phyloP scores from a whole-genome alignment of 2,797 vertebrate genomes.

The Clamator glandarius region DNA sequence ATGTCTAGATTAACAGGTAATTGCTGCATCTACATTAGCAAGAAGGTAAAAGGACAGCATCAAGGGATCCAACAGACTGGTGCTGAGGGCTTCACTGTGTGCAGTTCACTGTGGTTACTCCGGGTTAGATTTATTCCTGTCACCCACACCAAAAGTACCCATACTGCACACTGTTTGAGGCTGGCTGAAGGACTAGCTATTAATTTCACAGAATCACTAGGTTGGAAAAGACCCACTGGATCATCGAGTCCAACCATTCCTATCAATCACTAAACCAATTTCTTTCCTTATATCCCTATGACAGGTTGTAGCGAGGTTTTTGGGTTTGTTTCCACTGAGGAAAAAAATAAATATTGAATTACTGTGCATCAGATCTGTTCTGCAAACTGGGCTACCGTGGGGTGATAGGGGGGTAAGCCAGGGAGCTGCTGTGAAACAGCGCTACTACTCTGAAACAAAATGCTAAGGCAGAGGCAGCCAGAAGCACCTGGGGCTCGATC shows the following conservation, averaged over 20 bases:
- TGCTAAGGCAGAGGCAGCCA: neutral
- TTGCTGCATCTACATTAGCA: constrained; percentile 35
- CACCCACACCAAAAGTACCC: neutral
- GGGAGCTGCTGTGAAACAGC: neutral
- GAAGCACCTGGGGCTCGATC: neutral
- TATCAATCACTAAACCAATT: too few species aligned
- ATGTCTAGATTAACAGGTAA: constrained; percentile 28
- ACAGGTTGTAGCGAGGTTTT: neutral
- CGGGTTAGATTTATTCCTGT: neutral
- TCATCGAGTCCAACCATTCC: too few species aligned
- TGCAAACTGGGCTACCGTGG: neutral
- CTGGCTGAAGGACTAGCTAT: neutral
- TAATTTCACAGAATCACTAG: too few species aligned
- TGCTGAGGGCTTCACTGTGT: neutral
- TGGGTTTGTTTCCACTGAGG: neutral
- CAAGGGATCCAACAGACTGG: neutral
- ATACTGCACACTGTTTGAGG: neutral
- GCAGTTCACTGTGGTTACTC: neutral
- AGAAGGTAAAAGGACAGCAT: neutral
- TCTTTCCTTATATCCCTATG: neutral
- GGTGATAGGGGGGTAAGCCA: neutral
- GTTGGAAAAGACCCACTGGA: too few species aligned
- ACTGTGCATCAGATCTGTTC: neutral
- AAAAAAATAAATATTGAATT: neutral
- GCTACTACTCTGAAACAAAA: neutral